Conservation (phyloP, 2,888 invertebrate genomes). For the Agrilus cyanescens region DNA sequence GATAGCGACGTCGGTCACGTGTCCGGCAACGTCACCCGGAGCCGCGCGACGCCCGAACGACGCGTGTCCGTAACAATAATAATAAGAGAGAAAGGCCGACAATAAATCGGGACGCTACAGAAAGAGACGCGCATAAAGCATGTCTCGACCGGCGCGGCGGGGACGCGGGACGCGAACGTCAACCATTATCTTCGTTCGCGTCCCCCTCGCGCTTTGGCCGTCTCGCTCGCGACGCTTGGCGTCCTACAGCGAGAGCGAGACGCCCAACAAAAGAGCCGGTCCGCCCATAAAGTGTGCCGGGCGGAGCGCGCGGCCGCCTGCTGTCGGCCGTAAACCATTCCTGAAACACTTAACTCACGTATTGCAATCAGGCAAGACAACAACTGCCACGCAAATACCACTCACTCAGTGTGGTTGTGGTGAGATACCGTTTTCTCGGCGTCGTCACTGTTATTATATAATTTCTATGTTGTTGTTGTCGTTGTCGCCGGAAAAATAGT, state of each 20-base stretch:
- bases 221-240: slow-evolving; percentile 23
- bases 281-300: slow-evolving; percentile 38
- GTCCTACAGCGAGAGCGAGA: slow-evolving; percentile 30
- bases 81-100: slow-evolving; percentile 33
- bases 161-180: slow-evolving; percentile 28
- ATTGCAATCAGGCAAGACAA: slow-evolving; percentile 36
- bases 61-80: slow-evolving; percentile 27
- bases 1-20: slow-evolving; percentile 23
- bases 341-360: slow-evolving; percentile 39
- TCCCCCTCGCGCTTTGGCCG: slow-evolving; percentile 24
- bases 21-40: slow-evolving; percentile 32
- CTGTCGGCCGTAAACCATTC: slow-evolving; percentile 37
- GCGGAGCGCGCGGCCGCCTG: slow-evolving; percentile 28
- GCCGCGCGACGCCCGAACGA: slow-evolving; percentile 20
- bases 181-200: slow-evolving; percentile 36
- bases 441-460: no score
- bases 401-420: neutral
- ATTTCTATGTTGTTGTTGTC: no score
- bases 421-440: no score
- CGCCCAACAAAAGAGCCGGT: slow-evolving; percentile 32
- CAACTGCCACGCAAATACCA: neutral
- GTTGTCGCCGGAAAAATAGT: no score
- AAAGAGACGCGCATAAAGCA: slow-evolving; percentile 40
- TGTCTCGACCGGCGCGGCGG: slow-evolving; percentile 31
- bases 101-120: slow-evolving; percentile 37